Conservation (phyloP, 1,140 invertebrate species). For the Bradynema listronoti region DNA sequence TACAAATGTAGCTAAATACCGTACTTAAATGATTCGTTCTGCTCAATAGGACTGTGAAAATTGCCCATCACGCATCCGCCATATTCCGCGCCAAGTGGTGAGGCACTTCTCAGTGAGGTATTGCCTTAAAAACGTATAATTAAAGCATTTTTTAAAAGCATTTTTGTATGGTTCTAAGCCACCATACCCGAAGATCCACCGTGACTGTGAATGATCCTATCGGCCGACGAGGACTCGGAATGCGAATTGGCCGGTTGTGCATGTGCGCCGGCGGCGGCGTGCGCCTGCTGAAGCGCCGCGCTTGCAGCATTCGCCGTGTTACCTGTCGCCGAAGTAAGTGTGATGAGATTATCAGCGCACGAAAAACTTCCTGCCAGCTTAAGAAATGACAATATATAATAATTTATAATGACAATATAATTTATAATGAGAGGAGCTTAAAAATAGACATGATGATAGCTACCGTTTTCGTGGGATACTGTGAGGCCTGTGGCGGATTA, state of each 20-base stretch:
- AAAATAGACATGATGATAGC: not conserved
- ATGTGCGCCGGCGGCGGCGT: no score
- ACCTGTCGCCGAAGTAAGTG: slow-evolving; percentile 6
- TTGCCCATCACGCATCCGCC: not conserved
- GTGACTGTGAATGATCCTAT: slow-evolving; percentile 10
- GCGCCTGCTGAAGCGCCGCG: not conserved
- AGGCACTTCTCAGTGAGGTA: slow-evolving; percentile 1
- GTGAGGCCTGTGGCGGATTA: no score
- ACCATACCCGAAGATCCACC: slow-evolving; percentile 9
- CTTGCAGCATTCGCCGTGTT: not conserved
- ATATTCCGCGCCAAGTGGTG: no score
- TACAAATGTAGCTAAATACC: not conserved
- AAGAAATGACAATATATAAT: slow-evolving; percentile 6
- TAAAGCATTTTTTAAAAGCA: not conserved
- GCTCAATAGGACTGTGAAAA: slow-evolving; percentile 1
- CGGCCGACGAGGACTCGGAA: slow-evolving; percentile 2
- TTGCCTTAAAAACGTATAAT: slow-evolving; percentile 2
- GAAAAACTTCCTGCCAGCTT: slow-evolving; percentile 36
- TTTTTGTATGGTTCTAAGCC: slow-evolving; percentile 1
- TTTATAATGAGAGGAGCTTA: not conserved
- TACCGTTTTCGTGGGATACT: slow-evolving; percentile 17
- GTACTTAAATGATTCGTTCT: slow-evolving; percentile 1
- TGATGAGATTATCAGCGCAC: slow-evolving; percentile 35
- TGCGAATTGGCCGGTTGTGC: not conserved
- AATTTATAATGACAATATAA: not conserved